Evolutionary conservation across 1,140 invertebrate species (phyloP).

Genomic region (Bombus sibiricus): DNA sequence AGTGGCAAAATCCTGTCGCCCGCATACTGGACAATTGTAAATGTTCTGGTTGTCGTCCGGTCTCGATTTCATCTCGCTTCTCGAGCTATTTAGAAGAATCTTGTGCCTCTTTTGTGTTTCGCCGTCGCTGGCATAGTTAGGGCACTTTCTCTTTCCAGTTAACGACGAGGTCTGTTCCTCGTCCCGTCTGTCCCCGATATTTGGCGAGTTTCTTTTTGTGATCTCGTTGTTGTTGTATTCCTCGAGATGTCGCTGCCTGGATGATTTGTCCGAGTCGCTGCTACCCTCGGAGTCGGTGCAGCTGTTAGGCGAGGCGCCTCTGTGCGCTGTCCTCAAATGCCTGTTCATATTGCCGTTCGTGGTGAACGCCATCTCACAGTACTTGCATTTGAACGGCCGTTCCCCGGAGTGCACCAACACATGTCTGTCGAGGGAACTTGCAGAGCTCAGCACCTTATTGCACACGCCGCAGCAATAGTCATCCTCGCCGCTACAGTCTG

Average conservation of each 20-base stretch:
- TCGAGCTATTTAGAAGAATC: constrained; percentile 64
- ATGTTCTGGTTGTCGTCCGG: constrained; percentile 35
- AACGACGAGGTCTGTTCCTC: constrained; percentile 33
- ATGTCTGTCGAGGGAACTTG: constrained; percentile 90
- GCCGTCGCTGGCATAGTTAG: constrained; percentile 60
- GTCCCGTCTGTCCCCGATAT: constrained; percentile 55
- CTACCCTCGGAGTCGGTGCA: constrained; percentile 76
- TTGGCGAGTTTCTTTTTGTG: constrained; percentile 73
- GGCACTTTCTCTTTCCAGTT: constrained; percentile 67
- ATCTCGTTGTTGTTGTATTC: constrained; percentile 81
- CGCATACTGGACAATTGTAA: constrained; percentile 84
- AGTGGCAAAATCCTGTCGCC: constrained; percentile 85
- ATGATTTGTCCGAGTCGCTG: constrained; percentile 82
- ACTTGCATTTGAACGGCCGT: constrained; percentile 89
- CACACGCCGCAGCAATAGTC: constrained; percentile 80
- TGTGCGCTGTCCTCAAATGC: constrained; percentile 88
- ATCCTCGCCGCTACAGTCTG: constrained; percentile 74
- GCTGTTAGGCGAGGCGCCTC: constrained; percentile 73
- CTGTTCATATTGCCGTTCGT: constrained; percentile 95
- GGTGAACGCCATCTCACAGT: constrained; percentile 92
- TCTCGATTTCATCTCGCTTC: constrained; percentile 49
- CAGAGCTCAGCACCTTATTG: constrained; percentile 87
- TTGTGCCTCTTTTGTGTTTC: constrained; percentile 71
- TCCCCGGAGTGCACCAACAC: constrained; percentile 90
- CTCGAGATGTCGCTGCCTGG: constrained; percentile 77